These are phyloP conservation scores for Oceanites oceanicus DNA, from an alignment of 2,113 vertebrate species.

Conservation along the genomic window DNA sequence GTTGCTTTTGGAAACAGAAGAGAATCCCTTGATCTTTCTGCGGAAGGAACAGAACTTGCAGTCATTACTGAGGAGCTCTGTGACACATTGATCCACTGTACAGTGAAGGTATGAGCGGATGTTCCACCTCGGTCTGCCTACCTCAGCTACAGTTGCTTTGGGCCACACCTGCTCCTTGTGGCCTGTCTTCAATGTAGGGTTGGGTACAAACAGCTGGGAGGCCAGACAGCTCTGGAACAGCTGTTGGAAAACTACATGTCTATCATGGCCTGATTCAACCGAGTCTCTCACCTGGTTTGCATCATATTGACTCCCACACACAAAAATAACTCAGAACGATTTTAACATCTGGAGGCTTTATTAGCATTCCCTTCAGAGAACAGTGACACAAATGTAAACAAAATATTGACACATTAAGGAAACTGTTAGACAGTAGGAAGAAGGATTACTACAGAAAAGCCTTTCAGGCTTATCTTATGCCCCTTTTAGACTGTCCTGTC, in stretches of 20 bases:
- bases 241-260: not conserved
- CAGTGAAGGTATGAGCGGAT: not conserved
- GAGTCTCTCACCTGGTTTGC: not conserved
- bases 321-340: not conserved
- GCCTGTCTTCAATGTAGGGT: not conserved
- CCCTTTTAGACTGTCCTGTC: not conserved
- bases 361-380: conserved; percentile 16
- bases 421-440: not conserved
- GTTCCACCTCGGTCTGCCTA: not conserved
- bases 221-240: not conserved
- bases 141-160: not conserved
- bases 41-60: not conserved
- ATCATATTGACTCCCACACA: not conserved
- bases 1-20: not conserved
- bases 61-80: not conserved
- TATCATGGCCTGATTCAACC: not conserved
- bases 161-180: not conserved
- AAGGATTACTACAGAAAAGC: not conserved
- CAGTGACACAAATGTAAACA: not conserved
- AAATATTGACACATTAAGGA: conserved; percentile 38
- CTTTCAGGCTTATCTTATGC: not conserved
- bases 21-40: not conserved
- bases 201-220: not conserved
- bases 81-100: not conserved
- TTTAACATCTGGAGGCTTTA: conserved; percentile 12